Base-by-base conservation (phyloP, 2,888 invertebrate genomes). In the Caenorhabditis angaria region DNA sequence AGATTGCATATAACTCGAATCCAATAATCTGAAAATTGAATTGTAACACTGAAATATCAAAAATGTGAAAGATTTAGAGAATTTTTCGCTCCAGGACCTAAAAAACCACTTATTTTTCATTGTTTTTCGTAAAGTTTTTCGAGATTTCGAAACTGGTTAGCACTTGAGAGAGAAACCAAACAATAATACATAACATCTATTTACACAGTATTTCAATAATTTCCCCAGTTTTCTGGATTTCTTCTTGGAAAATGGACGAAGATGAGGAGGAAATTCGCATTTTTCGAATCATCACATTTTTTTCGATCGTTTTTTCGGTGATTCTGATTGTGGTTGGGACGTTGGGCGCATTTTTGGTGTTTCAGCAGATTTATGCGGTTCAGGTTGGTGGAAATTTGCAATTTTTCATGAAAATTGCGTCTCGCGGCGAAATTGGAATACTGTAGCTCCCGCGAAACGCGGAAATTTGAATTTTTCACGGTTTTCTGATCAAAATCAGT, bases 181-280 rank as follows among this genome's bases (percentile, higher is more conserved):
- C n/a, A n/a, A n/a, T n/a, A n/a, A n/a, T n/a, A n/a, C n/a, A n/a
- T n/a, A n/a, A n/a, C n/a, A n/a, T n/a, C n/a, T n/a, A n/a, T n/a
- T n/a, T n/a, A n/a, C n/a, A n/a, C n/a, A n/a, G n/a, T n/a, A n/a
- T 32, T 41, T 41, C 18, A 2, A 18, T 41, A 18, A 14, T 41
- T 41, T 41, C 10, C 41, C 10, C 41, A 41, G 41, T 41, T 18
- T 41, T 41, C 20, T 29, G n/a, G n/a, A n/a, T n/a, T n/a, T n/a
- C n/a, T n/a, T n/a, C n/a, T n/a, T n/a, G n/a, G n/a, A n/a, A n/a
- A n/a, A n/a, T 14, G 5, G 18, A 18, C 14, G 41, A 41, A 41
- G 66, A 74, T 25, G 57, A 62, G 18, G 66, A 61, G 22, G 68
- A 75, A 47, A 68, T 75, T 35, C 67, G 63, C 25, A 47, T 56